phyloP scores from a whole-genome alignment of 1,140 invertebrate genomes.

The Aethina tumida region DNA sequence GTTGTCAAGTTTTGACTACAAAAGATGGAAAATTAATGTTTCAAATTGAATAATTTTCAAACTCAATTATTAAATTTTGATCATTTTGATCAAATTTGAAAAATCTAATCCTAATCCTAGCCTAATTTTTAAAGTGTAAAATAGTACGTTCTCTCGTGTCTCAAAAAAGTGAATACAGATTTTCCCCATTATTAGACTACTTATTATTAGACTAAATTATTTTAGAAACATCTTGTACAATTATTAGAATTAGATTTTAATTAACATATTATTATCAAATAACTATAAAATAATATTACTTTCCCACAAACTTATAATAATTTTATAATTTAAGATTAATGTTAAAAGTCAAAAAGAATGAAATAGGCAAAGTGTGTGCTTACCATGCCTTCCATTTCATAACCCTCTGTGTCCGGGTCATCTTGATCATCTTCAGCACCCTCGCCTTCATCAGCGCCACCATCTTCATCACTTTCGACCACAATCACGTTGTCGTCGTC shows the following conservation, averaged over 20 bases:
- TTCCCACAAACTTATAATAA: background rate
- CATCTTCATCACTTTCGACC: slow-evolving; percentile 52
- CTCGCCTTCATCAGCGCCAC: slow-evolving; percentile 42
- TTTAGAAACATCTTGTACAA: too few species aligned
- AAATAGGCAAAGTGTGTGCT: too few species aligned
- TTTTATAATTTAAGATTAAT: background rate
- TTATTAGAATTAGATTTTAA: slow-evolving; percentile 4
- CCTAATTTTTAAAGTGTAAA: background rate
- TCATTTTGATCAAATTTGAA: too few species aligned
- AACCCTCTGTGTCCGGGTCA: slow-evolving; percentile 35
- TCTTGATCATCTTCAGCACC: slow-evolving; percentile 33
- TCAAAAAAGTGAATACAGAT: too few species aligned
- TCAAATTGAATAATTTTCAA: too few species aligned
- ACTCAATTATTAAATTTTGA: too few species aligned
- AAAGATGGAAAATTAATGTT: too few species aligned
- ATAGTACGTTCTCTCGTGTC: background rate
- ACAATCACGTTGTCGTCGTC: slow-evolving; percentile 62
- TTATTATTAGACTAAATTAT: too few species aligned
- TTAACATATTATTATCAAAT: slow-evolving; percentile 8
- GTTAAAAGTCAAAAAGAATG: slow-evolving; percentile 1
- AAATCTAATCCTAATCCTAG: too few species aligned
- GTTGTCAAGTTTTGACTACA: too few species aligned
- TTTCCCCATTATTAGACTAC: too few species aligned
- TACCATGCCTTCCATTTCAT: slow-evolving; percentile 32
- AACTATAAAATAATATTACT: slow-evolving; percentile 6